Base-by-base conservation (phyloP, 92 coral and sea anemone genomes). In the Zoanthus solanderi region DNA sequence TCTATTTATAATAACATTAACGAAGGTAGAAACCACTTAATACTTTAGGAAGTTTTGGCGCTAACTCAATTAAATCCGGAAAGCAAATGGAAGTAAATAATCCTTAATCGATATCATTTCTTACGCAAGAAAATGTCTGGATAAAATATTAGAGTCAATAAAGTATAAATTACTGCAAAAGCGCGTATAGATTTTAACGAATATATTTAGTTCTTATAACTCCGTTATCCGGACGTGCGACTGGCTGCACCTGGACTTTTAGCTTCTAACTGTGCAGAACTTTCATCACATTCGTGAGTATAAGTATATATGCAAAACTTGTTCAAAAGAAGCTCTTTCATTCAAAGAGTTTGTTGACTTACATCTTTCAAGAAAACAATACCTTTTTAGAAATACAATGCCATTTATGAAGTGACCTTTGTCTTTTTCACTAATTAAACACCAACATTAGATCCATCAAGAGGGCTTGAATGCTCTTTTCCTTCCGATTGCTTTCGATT, bases 401-500 rank as follows among this genome's bases (percentile, higher is more conserved):
- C 85, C 44, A 81, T 67, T 80, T 66, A 16, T 23, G 14, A 53
- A 66, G 44, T 81, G 75, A 81, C 63, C 85, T 81, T 81, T 65
- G 85, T 81, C 53, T 28, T 65, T 12, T 81, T 81, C 31, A 46
- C 74, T 81, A 81, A 81, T 81, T 81, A 65, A 81, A 81, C 23
- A 28, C 45, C 66, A 81, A 81, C 85, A 81, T 81, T 63, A 37
- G 10, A 48, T 46, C 74, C 73, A 81, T 81, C 85, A 81, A 67
- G 75, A 37, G 72, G 15, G 72, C 34, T 81, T 46, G 65, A 66
- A 66, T 66, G 73, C 85, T 65, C 74, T 81, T 81, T 63, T 81
- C 66, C 85, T 81, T 81, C 85, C 85, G 73, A 81, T 81, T 56
- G 45, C 60, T 81, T 50, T 66, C 47, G 74, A 65, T 66, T 81